phyloP scores from a whole-genome alignment of 2,797 vertebrate species.

The Malurus splendens region DNA sequence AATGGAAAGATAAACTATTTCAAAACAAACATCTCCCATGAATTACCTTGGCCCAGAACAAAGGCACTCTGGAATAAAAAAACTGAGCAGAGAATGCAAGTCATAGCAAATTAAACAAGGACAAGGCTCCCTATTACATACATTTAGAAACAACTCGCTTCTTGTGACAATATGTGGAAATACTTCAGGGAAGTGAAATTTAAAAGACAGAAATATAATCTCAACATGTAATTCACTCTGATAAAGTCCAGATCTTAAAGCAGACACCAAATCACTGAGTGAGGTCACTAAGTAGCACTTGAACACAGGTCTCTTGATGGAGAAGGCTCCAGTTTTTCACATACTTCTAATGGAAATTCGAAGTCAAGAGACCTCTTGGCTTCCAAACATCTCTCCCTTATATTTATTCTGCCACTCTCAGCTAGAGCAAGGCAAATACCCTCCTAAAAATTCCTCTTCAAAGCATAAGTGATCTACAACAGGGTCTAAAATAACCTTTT shows the following conservation, averaged over 20 bases:
- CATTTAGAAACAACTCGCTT: neutral
- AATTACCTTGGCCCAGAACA: neutral
- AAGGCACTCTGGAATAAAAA: neutral
- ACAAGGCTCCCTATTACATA: neutral
- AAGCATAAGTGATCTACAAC: neutral
- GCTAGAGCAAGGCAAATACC: neutral
- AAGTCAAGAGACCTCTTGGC: neutral
- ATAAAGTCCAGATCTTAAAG: neutral
- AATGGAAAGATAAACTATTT: neutral
- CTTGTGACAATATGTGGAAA: neutral
- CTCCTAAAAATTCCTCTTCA: neutral
- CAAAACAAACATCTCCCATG: neutral
- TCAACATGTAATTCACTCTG: neutral
- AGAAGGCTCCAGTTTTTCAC: neutral
- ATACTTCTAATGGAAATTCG: neutral
- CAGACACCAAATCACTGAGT: neutral
- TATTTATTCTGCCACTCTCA: neutral
- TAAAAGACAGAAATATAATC: neutral
- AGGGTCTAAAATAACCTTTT: neutral
- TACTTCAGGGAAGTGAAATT: neutral
- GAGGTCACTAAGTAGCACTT: neutral
- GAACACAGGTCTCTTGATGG: neutral
- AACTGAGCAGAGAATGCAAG: neutral
- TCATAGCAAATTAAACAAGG: neutral
- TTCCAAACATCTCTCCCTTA: neutral